phyloP scores from a whole-genome alignment of 2,888 invertebrate genomes.

The Didymodactylos carnosus region DNA sequence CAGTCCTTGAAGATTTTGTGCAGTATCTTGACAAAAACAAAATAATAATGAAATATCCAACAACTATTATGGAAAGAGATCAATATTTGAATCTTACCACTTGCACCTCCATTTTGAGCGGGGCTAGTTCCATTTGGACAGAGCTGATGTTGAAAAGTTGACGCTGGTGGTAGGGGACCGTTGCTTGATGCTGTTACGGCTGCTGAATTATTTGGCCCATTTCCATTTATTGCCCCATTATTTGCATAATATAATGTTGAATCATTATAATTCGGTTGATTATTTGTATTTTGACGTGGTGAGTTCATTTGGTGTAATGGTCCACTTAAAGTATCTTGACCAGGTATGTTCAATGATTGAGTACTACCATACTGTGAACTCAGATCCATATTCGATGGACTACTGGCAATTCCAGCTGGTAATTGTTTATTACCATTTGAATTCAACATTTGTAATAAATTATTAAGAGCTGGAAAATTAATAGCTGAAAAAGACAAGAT shows the following conservation, averaged over 20 bases:
- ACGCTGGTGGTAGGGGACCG: neutral
- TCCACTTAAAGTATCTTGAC: neutral
- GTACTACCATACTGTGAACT: neutral
- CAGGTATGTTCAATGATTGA: neutral
- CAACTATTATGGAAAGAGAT: too few species aligned
- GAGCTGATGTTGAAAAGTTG: neutral
- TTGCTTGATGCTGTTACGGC: neutral
- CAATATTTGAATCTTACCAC: too few species aligned
- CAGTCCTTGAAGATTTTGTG: conserved; percentile 9
- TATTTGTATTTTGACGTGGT: neutral
- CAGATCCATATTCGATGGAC: neutral
- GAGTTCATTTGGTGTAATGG: neutral
- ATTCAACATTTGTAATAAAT: neutral
- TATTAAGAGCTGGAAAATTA: neutral
- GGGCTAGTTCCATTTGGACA: neutral
- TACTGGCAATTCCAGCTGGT: neutral
- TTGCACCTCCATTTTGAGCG: neutral
- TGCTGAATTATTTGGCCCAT: neutral
- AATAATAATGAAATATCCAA: neutral
- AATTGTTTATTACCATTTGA: neutral
- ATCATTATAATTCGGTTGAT: neutral
- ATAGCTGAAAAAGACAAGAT: neutral
- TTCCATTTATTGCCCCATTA: neutral
- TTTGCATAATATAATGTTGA: neutral
- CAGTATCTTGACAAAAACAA: neutral